phyloP scores from a whole-genome alignment of 2,113 vertebrate species.

The Holacanthus passer region DNA sequence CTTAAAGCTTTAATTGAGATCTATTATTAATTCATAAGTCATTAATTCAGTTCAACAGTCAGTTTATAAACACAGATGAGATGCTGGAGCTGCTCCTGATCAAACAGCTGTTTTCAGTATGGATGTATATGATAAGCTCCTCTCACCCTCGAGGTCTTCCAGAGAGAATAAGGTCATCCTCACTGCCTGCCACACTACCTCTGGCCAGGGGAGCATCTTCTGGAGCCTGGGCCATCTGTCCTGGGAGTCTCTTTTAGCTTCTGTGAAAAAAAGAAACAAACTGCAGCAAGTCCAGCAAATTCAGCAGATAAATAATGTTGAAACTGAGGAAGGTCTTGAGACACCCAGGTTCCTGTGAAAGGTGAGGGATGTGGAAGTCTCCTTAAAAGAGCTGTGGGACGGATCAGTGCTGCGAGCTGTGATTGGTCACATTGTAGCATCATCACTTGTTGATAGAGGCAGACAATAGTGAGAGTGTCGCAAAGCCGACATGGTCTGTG shows the following conservation, averaged over 20 bases:
- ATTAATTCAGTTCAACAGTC: not conserved
- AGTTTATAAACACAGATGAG: not conserved
- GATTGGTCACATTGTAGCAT: conserved; percentile 61
- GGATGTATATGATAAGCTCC: not conserved
- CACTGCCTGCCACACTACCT: conserved; percentile 52
- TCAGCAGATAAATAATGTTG: not conserved
- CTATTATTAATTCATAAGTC: not conserved
- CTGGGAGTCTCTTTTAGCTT: conserved; percentile 1
- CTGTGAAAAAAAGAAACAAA: conserved; percentile 24
- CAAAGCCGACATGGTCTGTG: not conserved
- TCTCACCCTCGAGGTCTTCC: conserved; percentile 59
- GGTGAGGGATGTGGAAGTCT: conserved; percentile 36
- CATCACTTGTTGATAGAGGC: conserved; percentile 79
- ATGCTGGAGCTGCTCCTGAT: not conserved
- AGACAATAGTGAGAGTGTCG: conserved; percentile 55
- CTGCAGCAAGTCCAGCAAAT: not conserved
- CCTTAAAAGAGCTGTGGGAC: not conserved
- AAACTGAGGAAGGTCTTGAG: conserved; percentile 30
- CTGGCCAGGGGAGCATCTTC: conserved; percentile 52
- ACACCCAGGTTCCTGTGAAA: conserved; percentile 32
- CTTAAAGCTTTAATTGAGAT: not conserved
- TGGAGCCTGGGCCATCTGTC: conserved; percentile 38
- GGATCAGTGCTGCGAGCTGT: conserved; percentile 27
- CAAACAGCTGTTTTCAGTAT: not conserved
- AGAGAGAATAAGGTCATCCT: conserved; percentile 15